phyloP scores from a whole-genome alignment of 2,113 vertebrate genomes.

The Gracilinanus agilis region DNA sequence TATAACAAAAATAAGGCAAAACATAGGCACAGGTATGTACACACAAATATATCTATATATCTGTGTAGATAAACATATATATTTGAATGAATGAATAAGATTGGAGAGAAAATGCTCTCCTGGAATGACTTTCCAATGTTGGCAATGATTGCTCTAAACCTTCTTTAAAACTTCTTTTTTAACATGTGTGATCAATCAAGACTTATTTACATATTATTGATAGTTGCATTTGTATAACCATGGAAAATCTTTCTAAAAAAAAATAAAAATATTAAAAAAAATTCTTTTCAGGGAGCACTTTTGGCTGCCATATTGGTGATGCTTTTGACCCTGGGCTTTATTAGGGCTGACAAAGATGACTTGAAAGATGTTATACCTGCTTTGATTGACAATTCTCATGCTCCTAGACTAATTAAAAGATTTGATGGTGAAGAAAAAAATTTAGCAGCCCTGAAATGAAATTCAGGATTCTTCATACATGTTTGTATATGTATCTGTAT shows the following conservation, averaged over 20 bases:
- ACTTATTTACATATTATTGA: too few species aligned
- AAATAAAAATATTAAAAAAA: too few species aligned
- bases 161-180: constrained; percentile 30
- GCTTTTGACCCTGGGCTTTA: constrained; percentile 54
- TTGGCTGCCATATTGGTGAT: constrained; percentile 34
- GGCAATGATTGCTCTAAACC: neutral
- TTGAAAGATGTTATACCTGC: neutral
- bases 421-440: constrained; percentile 69
- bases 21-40: neutral
- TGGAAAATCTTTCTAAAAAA: too few species aligned
- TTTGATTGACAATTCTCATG: constrained; percentile 38
- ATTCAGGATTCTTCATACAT: constrained; percentile 47
- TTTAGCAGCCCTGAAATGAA: constrained; percentile 50
- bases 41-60: neutral
- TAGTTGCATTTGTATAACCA: too few species aligned
- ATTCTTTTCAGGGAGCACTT: constrained; percentile 52
- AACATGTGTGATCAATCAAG: too few species aligned
- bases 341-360: constrained; percentile 67
- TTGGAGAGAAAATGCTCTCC: constrained; percentile 52
- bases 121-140: neutral
- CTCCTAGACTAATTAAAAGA: constrained; percentile 62
- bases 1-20: neutral
- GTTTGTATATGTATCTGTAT: constrained; percentile 42
- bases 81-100: neutral
- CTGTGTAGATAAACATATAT: neutral